Evolutionary conservation across 2,113 vertebrate species (phyloP).

Genomic region (Heloderma charlesbogerti): DNA sequence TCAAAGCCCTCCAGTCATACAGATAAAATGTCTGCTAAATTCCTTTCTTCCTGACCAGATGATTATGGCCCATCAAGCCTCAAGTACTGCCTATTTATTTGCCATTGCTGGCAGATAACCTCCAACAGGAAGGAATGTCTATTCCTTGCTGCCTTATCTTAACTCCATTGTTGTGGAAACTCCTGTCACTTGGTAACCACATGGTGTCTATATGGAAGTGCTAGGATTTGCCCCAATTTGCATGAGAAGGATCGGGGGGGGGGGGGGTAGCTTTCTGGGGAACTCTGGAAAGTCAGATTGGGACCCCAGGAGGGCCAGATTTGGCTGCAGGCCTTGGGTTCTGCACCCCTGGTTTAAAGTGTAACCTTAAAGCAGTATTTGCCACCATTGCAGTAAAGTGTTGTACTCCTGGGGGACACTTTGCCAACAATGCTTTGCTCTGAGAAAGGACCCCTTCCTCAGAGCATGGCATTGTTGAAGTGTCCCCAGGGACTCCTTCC

Average conservation of each 20-base stretch:
- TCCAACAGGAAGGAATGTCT: not conserved
- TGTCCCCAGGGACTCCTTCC: not conserved
- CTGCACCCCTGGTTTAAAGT: no score
- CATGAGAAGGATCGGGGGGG: not conserved
- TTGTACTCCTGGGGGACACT: no score
- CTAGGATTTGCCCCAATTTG: not conserved
- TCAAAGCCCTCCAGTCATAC: slow-evolving; percentile 11
- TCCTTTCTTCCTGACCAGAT: slow-evolving; percentile 26
- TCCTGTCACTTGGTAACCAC: not conserved
- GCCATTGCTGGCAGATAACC: not conserved
- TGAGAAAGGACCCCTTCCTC: not conserved
- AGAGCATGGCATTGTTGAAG: no score
- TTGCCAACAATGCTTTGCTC: not conserved
- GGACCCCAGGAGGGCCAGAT: no score
- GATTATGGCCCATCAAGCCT: slow-evolving; percentile 25
- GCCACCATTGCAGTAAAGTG: not conserved
- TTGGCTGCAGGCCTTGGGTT: no score
- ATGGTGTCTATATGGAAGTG: not conserved
- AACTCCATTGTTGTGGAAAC: not conserved
- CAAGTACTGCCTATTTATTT: not conserved
- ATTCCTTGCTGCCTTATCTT: slow-evolving; percentile 5
- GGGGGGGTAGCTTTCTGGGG: no score
- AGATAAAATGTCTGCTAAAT: slow-evolving; percentile 22
- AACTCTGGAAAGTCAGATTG: no score
- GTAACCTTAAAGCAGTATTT: not conserved